phyloP scores from a whole-genome alignment of 1,140 invertebrate genomes.

The Steinernema feltiae region DNA sequence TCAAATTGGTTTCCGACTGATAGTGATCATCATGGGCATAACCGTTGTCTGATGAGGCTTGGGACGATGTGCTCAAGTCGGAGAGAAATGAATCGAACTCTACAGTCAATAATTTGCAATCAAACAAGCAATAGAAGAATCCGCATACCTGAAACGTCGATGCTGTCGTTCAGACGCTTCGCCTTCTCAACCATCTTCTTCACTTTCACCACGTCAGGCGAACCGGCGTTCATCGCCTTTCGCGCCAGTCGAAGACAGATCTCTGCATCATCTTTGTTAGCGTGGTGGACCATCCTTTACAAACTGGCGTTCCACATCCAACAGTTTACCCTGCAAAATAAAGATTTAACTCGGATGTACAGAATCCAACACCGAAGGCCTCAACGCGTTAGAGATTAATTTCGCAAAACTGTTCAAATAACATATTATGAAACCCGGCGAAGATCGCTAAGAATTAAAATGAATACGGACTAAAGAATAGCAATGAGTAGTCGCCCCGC shows the following conservation, averaged over 20 bases:
- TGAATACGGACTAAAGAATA: neutral
- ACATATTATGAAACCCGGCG: neutral
- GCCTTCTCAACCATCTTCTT: conserved; percentile 46
- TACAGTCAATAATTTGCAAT: conserved; percentile 6
- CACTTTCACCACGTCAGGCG: conserved; percentile 40
- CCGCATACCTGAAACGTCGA: conserved; percentile 44
- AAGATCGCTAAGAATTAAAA: too few species aligned
- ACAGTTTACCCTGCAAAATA: neutral
- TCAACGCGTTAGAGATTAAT: too few species aligned
- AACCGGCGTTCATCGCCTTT: conserved; percentile 38
- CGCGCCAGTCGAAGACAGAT: conserved; percentile 13
- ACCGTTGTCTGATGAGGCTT: conserved; percentile 44
- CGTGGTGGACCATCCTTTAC: neutral
- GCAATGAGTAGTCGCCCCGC: neutral
- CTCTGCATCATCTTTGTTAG: neutral
- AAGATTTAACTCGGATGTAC: too few species aligned
- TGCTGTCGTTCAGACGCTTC: conserved; percentile 46
- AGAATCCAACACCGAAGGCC: too few species aligned
- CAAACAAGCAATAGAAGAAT: neutral
- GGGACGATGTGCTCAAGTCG: conserved; percentile 21
- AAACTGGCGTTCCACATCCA: neutral
- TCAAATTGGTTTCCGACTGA: conserved; percentile 30
- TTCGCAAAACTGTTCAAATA: too few species aligned
- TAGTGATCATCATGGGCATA: conserved; percentile 55
- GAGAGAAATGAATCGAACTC: conserved; percentile 20